Conservation (phyloP, 64 coral and sea anemone species). For the Cladopsammia gracilis region DNA sequence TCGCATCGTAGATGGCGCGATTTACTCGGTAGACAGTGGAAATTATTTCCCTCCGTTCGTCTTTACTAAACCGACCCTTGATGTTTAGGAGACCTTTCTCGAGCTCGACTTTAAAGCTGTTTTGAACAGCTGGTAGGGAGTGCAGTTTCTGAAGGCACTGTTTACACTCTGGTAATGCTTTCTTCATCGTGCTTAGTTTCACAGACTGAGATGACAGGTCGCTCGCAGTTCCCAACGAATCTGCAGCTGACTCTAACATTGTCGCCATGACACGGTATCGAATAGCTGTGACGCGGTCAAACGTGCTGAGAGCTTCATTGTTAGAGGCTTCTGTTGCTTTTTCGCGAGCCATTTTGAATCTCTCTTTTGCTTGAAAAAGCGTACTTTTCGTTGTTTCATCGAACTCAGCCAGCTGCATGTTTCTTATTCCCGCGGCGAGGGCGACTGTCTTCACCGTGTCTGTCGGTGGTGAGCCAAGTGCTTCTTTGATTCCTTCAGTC, state of each 20-base stretch:
- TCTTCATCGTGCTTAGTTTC: not conserved
- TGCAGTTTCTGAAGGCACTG: conserved; percentile 43
- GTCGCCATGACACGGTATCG: conserved; percentile 8
- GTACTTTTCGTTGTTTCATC: not conserved
- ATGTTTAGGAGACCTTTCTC: too few relatives aligned
- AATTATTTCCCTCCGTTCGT: not conserved
- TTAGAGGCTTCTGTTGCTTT: not conserved
- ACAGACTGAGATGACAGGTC: not conserved
- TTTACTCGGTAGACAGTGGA: conserved; percentile 24
- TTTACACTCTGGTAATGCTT: not conserved
- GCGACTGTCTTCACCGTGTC: not conserved
- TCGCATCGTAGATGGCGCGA: conserved; percentile 11
- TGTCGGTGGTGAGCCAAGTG: not conserved
- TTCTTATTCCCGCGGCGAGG: not conserved
- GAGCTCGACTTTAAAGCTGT: not conserved
- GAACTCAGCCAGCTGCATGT: conserved; percentile 5
- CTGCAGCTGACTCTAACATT: not conserved
- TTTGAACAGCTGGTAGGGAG: not conserved
- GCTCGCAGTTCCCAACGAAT: not conserved
- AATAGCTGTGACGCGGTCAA: conserved; percentile 11
- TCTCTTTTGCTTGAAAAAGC: conserved; percentile 8
- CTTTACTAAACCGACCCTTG: too few relatives aligned
- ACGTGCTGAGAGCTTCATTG: not conserved
- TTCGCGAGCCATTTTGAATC: too few relatives aligned
- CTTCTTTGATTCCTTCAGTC: not conserved